Base-by-base conservation (phyloP, 2,888 invertebrate species). In the Drosophila bunnanda region DNA sequence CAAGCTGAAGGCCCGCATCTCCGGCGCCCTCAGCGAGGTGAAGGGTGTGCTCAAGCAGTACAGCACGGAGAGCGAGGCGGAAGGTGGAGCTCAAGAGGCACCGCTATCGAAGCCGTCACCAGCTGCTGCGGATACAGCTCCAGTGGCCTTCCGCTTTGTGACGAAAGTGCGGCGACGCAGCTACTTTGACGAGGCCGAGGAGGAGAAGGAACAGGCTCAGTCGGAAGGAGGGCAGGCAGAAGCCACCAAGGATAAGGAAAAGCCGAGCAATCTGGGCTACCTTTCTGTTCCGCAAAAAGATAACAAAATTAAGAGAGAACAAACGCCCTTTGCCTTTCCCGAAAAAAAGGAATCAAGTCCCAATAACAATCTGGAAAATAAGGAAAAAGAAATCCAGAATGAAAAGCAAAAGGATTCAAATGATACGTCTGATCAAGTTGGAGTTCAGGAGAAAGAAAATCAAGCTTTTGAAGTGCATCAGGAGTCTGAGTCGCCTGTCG, bases 41-140 rank as follows among this genome's bases (percentile, higher is more conserved):
- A 92, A 92, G 64, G 90, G 89, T 10, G 92, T 92, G 13, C 75
- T 92, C 5, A 91, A 90, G 66, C 90, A 92, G 58, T 92, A 92
- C 57, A 92, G 92, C 67, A 90, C 90, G 4, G 91, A 92, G 20
- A 82, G 82, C 20, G 89, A 89, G 54, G 69, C 77, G 1, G 91
- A 90, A 48, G 68, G 68, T 43, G 81, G 68, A 1, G 68, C 41
- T 20, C 60, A 38, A 61, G 77, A 54, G 36, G 36, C 52, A 12
- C 15, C 54, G 4, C 0, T 10, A 22, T 41, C 25, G 7, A 54
- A 72, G 30, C 9, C 73, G n/a, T 20, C 36, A 10, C n/a, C 4
- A 30, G 22, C 22, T 10, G 55, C 13, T 15, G 57, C 12, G 4
- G 17, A 39, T 2, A 4, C 82, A 4, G 80, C 78, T 0, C 82